phyloP scores from a whole-genome alignment of 2,113 vertebrate species.

The Procavia capensis region DNA sequence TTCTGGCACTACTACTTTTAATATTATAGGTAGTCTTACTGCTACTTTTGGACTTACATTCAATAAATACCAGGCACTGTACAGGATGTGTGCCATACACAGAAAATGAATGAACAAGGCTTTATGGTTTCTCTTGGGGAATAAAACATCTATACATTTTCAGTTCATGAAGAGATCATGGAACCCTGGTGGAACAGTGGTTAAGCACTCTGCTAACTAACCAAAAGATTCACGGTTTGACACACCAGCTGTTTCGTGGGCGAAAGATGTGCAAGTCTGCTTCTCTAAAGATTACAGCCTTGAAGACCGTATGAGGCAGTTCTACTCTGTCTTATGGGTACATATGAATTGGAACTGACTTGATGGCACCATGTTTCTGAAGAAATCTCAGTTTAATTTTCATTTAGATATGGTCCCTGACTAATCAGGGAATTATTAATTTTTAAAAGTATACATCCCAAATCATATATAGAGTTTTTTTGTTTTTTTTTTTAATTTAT shows the following conservation, averaged over 20 bases:
- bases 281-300: too few species aligned
- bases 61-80: slow-evolving; percentile 29
- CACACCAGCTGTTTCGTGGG: too few species aligned
- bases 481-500: too few species aligned
- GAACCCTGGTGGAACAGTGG: too few species aligned
- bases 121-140: background rate
- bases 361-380: background rate
- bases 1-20: background rate
- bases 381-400: background rate
- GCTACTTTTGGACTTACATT: background rate
- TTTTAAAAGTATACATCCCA: background rate
- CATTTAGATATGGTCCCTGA: background rate
- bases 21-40: slow-evolving; percentile 15
- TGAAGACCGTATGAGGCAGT: too few species aligned
- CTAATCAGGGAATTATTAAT: background rate
- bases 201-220: too few species aligned
- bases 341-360: too few species aligned
- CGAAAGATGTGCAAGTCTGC: too few species aligned
- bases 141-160: background rate
- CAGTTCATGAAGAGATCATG: background rate
- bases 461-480: too few species aligned
- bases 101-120: slow-evolving; percentile 20
- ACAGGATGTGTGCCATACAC: background rate
- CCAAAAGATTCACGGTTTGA: too few species aligned
- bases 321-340: too few species aligned